Percentiles rank a stretch among this genome's conserved stretches.
These are phyloP conservation scores for Pelecanoides urinatrix DNA, from an alignment of 2,113 vertebrate species.

Conservation along the genomic window DNA sequence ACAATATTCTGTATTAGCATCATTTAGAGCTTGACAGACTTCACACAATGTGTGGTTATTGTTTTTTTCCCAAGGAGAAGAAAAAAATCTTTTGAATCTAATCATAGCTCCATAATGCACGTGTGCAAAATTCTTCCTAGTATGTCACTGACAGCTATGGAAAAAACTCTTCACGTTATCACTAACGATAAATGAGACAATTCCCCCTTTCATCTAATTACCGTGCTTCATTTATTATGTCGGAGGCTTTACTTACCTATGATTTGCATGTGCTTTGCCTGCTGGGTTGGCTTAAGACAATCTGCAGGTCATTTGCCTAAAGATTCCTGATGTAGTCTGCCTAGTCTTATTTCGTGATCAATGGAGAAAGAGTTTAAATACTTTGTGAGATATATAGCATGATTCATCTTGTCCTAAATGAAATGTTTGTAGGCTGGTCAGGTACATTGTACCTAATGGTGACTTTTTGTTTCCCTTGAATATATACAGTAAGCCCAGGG, in stretches of 20 bases:
- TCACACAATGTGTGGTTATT: neutral
- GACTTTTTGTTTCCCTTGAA: neutral
- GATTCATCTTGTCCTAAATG: neutral
- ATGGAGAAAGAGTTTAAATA: neutral
- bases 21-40: neutral
- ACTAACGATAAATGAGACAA: neutral
- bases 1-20: neutral
- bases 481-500: neutral
- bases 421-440: neutral
- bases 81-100: neutral
- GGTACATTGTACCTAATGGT: neutral
- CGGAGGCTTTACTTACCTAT: neutral
- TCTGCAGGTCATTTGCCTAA: neutral
- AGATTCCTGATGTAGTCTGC: neutral
- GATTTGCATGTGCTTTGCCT: neutral
- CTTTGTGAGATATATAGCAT: neutral
- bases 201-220: neutral
- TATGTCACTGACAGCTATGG: neutral
- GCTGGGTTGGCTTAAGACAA: neutral
- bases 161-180: neutral
- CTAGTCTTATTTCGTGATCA: neutral
- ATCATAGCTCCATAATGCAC: neutral
- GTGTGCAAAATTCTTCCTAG: neutral
- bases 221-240: neutral
- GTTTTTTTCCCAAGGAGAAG: neutral